Evolutionary conservation across 2,113 vertebrate species (phyloP).

Genomic region (Onychostruthus taczanowskii): DNA sequence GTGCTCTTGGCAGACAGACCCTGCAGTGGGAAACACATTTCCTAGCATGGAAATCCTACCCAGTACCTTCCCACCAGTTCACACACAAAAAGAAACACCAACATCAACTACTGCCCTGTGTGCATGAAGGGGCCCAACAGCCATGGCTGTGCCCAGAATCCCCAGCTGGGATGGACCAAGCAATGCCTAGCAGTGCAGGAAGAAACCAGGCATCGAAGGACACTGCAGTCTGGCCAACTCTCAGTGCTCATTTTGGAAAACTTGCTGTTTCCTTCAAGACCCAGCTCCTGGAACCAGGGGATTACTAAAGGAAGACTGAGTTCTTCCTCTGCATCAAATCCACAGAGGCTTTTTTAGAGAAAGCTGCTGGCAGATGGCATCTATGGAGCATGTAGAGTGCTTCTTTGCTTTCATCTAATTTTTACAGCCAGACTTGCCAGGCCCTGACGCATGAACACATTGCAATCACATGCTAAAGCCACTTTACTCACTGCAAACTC

Average conservation of each 20-base stretch:
- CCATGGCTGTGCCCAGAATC: background rate
- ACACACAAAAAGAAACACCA: background rate
- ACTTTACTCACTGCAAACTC: background rate
- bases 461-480: background rate
- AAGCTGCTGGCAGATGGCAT: background rate
- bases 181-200: background rate
- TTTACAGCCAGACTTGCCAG: background rate
- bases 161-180: background rate
- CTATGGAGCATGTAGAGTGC: background rate
- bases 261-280: background rate
- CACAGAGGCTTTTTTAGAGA: background rate
- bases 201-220: background rate
- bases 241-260: background rate
- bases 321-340: background rate
- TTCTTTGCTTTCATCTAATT: background rate
- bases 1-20: background rate
- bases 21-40: accelerated
- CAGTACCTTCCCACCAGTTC: background rate
- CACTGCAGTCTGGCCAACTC: background rate
- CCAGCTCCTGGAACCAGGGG: background rate
- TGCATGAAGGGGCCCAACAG: background rate
- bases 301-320: background rate
- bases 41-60: background rate
- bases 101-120: background rate
- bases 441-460: background rate